These are phyloP conservation scores for Trypoxylus dichotomus DNA, from an alignment of 1,140 invertebrate genomes.

Conservation along the genomic window DNA sequence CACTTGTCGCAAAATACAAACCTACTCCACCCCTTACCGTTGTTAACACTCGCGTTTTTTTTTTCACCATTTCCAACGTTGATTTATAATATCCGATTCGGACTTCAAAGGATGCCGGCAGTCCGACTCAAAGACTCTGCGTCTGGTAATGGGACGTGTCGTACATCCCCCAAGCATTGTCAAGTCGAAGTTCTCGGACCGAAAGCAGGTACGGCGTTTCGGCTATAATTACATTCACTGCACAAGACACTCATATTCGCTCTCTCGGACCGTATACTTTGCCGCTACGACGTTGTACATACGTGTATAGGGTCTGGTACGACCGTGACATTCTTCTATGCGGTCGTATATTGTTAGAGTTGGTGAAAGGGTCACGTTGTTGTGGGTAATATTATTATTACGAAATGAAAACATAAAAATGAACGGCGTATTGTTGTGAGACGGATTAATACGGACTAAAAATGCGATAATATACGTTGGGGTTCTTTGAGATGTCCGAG, in stretches of 20 bases:
- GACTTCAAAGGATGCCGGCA: background rate
- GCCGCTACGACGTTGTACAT: background rate
- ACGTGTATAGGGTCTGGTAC: background rate
- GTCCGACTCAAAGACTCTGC: background rate
- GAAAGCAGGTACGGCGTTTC: background rate
- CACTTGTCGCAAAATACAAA: background rate
- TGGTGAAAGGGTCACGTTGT: background rate
- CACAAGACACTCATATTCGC: background rate
- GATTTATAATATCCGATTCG: background rate
- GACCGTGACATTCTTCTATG: background rate
- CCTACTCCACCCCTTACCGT: background rate
- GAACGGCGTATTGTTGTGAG: background rate
- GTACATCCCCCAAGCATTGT: background rate
- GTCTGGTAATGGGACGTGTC: background rate
- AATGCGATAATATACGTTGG: too few species aligned
- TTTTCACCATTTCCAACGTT: background rate
- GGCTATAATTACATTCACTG: conserved; percentile 3
- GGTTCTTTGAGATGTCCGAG: too few species aligned
- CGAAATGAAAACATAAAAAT: background rate
- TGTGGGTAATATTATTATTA: background rate
- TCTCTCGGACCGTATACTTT: background rate
- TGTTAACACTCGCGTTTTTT: background rate
- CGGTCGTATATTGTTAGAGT: background rate
- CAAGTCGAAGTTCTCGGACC: background rate
- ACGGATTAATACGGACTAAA: background rate